Evolutionary conservation across 1,140 invertebrate species (phyloP).

Genomic region (Pogonomyrmex californicus): DNA sequence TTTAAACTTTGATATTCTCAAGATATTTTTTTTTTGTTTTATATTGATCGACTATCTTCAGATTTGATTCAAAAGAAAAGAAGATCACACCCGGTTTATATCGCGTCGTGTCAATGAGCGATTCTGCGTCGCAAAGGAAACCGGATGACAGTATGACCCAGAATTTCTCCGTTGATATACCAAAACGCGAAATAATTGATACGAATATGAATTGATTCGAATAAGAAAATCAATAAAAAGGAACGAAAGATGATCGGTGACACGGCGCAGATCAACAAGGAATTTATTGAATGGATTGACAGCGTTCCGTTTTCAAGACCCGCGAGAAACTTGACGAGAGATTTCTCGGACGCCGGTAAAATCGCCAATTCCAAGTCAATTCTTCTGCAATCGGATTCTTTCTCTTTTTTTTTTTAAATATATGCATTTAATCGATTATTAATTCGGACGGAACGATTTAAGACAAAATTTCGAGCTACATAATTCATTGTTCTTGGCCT

Average conservation of each 20-base stretch:
- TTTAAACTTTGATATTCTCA: not conserved
- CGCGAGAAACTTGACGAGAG: constrained; percentile 89
- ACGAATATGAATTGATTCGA: not conserved
- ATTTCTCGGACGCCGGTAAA: constrained; percentile 91
- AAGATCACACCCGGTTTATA: not conserved
- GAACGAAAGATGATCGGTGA: constrained; percentile 55
- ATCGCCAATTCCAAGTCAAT: not conserved
- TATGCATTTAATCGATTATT: no score
- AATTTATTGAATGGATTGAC: constrained; percentile 88
- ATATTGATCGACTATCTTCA: constrained; percentile 3
- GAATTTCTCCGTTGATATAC: not conserved
- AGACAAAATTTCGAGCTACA: no score
- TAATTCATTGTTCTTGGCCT: no score
- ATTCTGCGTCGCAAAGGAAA: not conserved
- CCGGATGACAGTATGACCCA: constrained; percentile 17
- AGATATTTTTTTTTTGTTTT: not conserved
- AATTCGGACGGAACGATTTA: no score
- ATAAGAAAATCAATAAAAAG: not conserved
- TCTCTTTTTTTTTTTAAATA: not conserved
- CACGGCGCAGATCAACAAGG: constrained; percentile 64
- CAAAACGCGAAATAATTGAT: constrained; percentile 10
- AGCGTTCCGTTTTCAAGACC: constrained; percentile 87
- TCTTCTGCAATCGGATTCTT: not conserved
- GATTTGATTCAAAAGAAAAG: constrained; percentile 19
- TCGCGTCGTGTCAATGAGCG: not conserved